Evolutionary conservation across 2,113 vertebrate genomes (phyloP), one percentile per base, ranked within the genome.

Genomic region (Microtus ochrogaster): DNA sequence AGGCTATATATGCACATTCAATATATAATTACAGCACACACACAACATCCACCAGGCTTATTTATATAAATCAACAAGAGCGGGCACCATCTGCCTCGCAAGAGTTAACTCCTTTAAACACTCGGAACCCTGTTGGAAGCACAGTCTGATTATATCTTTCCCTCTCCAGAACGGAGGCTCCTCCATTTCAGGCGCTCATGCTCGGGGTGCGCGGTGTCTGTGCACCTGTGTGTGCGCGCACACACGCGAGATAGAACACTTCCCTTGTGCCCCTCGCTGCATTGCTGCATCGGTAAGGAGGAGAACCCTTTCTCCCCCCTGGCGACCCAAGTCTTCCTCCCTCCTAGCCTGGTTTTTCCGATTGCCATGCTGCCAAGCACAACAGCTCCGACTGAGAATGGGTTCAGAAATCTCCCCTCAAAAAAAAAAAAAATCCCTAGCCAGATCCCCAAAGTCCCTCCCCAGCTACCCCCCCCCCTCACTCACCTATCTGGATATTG

Each of bases 401-500:
- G n/a, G 26, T 26, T 14, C 70, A 30, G 52, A 39, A 41, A 47
- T 78, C 85, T 36, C 44, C 96, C 86, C 14, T 7, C 55, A 24
- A 55, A 14, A 55, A 70, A 89, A 41, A 39, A 13, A 74, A 66
- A 70, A 55, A n/a, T 41, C 44, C 36, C 78, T 36, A 14, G 65
- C 90, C 36, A 94, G 91, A 55, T 49, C 21, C 61, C 0, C 44
- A 79, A 17, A 97, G 21, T 79, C 93, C 36, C 7, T 93, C 95
- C 89, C 95, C 90, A 95, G 91, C 33, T 90, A 73, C 96, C 96
- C 95, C 96, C 96, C 95, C 96, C 95, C 95, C 91, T 96, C 98
- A 98, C 99, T 99, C 98, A 99, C 99, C 99, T 99, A 99, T 99
- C 98, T 99, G 99, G 99, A 99, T 99, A 98, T 99, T 99, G 99